Conservation (phyloP, 30 jellyfish, hydroid and myxozoan genomes). For the Aurelia coerulea region DNA sequence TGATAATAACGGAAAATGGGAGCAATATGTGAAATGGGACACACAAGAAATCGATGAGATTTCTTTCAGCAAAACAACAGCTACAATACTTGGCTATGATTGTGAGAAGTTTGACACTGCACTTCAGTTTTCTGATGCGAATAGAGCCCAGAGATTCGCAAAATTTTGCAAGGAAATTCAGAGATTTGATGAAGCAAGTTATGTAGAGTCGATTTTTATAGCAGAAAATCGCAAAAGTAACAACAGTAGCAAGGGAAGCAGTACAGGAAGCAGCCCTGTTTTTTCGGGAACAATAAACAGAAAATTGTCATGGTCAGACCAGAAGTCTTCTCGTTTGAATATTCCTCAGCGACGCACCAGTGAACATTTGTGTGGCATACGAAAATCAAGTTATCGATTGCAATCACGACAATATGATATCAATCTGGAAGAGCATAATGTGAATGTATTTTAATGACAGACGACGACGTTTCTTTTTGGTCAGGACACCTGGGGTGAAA, state of each 20-base stretch:
- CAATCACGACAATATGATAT: too few relatives aligned
- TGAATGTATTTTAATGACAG: too few relatives aligned
- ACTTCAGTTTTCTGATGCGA: constrained; percentile 18
- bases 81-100: constrained; percentile 40
- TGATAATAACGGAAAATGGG: constrained; percentile 10
- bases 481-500: too few relatives aligned
- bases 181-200: constrained; percentile 29
- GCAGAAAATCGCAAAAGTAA: neutral
- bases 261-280: neutral
- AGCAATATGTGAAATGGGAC: constrained; percentile 59
- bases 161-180: constrained; percentile 53
- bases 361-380: constrained; percentile 22
- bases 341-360: too few relatives aligned
- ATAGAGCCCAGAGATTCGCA: constrained; percentile 42
- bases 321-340: constrained; percentile 19
- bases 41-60: constrained; percentile 50
- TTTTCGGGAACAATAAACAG: neutral
- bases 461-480: too few relatives aligned
- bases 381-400: too few relatives aligned
- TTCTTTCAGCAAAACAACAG: constrained; percentile 10
- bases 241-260: constrained; percentile 12
- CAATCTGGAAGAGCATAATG: too few relatives aligned
- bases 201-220: neutral
- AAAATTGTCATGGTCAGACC: constrained; percentile 20
- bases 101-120: constrained; percentile 38